Evolutionary conservation across 2,888 invertebrate genomes (phyloP), one percentile per base, ranked within the genome.

Genomic region (Pterobdella sp.): DNA sequence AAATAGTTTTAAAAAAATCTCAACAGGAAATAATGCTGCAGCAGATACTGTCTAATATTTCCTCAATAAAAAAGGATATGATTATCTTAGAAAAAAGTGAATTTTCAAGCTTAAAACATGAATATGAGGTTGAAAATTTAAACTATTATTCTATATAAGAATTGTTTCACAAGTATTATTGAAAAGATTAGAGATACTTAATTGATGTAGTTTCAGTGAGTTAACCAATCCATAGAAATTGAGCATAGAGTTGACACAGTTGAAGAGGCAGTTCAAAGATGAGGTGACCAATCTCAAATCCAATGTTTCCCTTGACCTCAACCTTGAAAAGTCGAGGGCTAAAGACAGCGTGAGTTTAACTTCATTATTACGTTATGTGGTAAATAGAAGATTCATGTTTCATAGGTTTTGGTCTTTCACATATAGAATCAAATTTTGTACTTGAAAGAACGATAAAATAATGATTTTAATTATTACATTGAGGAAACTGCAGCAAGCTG

Each of bases 71-170:
- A 75, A 84, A 84, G 74, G 84, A 84, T 76, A 83, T 84, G 83
- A 80, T 82, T 7, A 82, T 83, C 42, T 73, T 84, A n/a, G 82
- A 83, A 75, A 83, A 82, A 74, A 82, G 82, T 78, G 83, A 83
- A 77, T 83, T 84, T 74, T 81, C 82, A 3, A 78, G 79, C 72
- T 78, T 84, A 31, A 79, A 81, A 72, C 81, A 81, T 79, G 83
- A 83, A 72, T 82, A 82, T 76, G 82, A 84, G 78, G 81, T 82
- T 77, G 74, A 76, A 73, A 10, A 49, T 68, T 49, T 22, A 68
- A 22, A 3, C 18, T 7, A 36, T 1, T 42, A 7, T 4, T 26
- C 4, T 26, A 7, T 68, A 31, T 0, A 18, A 34, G 1, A 3
- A 34, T 34, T 22, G 42, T 49, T 7, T 7, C 0, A 26, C 31